Evolutionary conservation across 2,113 vertebrate genomes (phyloP).

Genomic region (Phrynocephalus versicolor): DNA sequence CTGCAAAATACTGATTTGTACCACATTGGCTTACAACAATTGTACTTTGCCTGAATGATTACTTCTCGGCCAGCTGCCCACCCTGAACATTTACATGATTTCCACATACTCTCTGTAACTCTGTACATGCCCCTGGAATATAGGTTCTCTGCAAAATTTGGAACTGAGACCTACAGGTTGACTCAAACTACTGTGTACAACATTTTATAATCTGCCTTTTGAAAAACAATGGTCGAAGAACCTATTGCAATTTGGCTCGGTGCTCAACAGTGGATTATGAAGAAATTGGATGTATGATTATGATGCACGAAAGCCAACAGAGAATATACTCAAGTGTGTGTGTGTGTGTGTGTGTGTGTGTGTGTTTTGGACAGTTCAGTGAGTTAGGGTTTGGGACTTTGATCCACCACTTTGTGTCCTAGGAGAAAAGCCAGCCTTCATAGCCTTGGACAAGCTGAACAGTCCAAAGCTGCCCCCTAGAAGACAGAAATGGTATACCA

Average conservation of each 20-base stretch:
- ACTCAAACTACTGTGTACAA: background rate
- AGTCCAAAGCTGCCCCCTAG: too few relatives aligned
- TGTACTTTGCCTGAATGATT: background rate
- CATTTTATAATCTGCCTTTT: background rate
- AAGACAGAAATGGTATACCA: too few relatives aligned
- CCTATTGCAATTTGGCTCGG: background rate
- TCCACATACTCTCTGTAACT: background rate
- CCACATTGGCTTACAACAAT: background rate
- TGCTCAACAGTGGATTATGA: background rate
- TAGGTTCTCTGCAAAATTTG: background rate
- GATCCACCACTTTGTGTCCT: too few relatives aligned
- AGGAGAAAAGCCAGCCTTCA: too few relatives aligned
- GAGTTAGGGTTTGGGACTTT: too few relatives aligned
- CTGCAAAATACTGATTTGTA: background rate
- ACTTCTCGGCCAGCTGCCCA: background rate
- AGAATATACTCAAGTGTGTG: too few relatives aligned
- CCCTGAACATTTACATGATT: background rate
- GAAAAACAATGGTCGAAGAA: background rate
- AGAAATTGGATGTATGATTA: background rate
- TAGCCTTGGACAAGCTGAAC: too few relatives aligned
- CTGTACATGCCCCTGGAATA: background rate
- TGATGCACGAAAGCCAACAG: rapidly evolving
- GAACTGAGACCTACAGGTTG: background rate
- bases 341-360: too few relatives aligned
- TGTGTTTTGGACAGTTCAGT: too few relatives aligned